These are phyloP conservation scores for Eremobia ochroleuca DNA, from an alignment of 2,888 invertebrate species.

Conservation along the genomic window DNA sequence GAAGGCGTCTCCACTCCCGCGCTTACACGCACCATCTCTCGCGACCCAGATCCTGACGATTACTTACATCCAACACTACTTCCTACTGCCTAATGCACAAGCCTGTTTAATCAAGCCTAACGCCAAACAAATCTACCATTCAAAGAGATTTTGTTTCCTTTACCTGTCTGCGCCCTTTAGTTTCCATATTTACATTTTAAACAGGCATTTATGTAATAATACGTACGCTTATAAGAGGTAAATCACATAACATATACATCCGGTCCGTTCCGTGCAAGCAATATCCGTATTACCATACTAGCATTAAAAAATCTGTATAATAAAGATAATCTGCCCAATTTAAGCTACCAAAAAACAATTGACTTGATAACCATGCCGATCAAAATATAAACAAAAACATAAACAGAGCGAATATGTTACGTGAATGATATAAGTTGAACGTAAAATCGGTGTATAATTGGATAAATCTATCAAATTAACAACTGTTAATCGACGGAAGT, in stretches of 20 bases:
- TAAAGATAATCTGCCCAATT: constrained; percentile 44
- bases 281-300: constrained; percentile 29
- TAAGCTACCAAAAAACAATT: constrained; percentile 25
- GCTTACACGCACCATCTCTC: constrained; percentile 77
- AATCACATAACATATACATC: constrained; percentile 39
- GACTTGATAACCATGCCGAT: constrained; percentile 20
- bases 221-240: not conserved
- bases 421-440: constrained; percentile 56
- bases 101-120: constrained; percentile 59
- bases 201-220: not conserved
- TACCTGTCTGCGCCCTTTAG: constrained; percentile 14
- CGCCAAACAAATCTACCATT: constrained; percentile 56
- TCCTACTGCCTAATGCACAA: constrained; percentile 77
- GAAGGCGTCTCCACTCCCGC: constrained; percentile 77
- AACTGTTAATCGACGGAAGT: constrained; percentile 76
- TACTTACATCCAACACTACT: constrained; percentile 70
- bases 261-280: constrained; percentile 39
- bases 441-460: constrained; percentile 56
- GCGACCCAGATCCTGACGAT: constrained; percentile 78
- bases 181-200: constrained; percentile 8
- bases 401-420: constrained; percentile 47
- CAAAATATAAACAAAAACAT: constrained; percentile 53
- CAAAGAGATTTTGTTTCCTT: constrained; percentile 25
- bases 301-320: constrained; percentile 26
- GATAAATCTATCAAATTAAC: constrained; percentile 65